A percentile compares a stretch with the other conserved stretches of the same genome.
Conservation (phyloP, 2,113 vertebrate species). For the Siphamia tubifer region DNA sequence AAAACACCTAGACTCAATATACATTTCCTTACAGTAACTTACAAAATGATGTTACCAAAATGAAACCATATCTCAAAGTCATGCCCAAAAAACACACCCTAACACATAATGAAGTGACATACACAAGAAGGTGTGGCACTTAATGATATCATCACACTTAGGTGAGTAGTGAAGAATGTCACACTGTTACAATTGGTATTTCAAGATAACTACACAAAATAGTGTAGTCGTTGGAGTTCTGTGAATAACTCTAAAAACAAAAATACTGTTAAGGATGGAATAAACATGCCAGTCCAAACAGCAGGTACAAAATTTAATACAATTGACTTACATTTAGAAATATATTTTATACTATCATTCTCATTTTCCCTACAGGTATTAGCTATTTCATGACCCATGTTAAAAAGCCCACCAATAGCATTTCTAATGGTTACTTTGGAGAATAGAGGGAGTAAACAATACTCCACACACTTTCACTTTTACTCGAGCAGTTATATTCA, state of each 20-base stretch:
- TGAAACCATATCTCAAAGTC: background rate
- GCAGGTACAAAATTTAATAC: too few relatives aligned
- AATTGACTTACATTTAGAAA: too few relatives aligned
- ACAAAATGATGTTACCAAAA: background rate
- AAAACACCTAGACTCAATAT: background rate
- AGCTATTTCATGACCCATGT: too few relatives aligned
- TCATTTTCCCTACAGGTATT: too few relatives aligned
- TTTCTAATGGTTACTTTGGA: background rate
- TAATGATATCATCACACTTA: background rate
- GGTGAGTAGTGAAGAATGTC: background rate
- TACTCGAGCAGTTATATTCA: too few relatives aligned
- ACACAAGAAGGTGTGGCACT: slow-evolving; percentile 14
- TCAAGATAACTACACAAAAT: background rate
- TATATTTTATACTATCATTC: too few relatives aligned
- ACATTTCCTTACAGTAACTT: background rate
- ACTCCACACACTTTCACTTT: too few relatives aligned
- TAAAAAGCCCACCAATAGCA: too few relatives aligned
- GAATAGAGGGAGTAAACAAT: too few relatives aligned
- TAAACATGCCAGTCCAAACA: background rate
- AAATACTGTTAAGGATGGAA: background rate
- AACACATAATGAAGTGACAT: background rate
- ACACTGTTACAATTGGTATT: background rate
- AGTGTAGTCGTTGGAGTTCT: too few relatives aligned
- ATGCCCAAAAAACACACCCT: background rate
- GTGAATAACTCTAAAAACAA: too few relatives aligned